Base-by-base conservation (phyloP, 1,140 invertebrate genomes). In the Hyles vespertilio region DNA sequence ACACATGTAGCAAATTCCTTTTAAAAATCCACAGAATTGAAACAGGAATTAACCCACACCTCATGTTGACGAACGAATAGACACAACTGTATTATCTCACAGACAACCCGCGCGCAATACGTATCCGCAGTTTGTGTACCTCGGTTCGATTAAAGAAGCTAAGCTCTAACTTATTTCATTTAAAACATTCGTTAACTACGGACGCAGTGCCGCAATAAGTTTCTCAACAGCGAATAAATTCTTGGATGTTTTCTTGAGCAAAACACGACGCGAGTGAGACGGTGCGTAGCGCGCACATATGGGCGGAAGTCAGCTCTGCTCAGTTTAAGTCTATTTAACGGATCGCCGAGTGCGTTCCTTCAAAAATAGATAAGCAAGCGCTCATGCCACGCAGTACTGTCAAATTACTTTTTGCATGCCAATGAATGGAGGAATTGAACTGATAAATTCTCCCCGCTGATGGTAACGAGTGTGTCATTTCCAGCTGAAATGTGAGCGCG, bases 261-360 rank as follows among this genome's bases (percentile, higher is more conserved):
- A 22, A 52, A 57, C 49, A 56, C 56, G 63, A 66, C 48, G 47
- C 61, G 67, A 69, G 69, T 75, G 69, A 74, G 69, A 68, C 74
- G 77, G 72, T 76, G 75, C 74, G 77, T 79, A 67, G 56, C 65
- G 69, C 67, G 70, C 73, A 77, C 75, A 87, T 70, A 81, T 79
- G 79, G 72, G 74, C 70, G 80, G 74, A 84, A 84, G 77, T 84
- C 72, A 67, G 76, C 79, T 72, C 68, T 67, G 77, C 79, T 82
- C 72, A 70, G 70, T 72, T 77, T 69, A 73, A 77, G 70, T 77
- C 82, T 82, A 83, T 85, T 85, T 87, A 81, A 84, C 81, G 82
- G 77, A 78, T 85, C 78, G 73, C 57, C 66, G 74, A 77, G 56
- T 82, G 67, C 74, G 76, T 85, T 79, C 75, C 72, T 79, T 83